A percentile compares a stretch with the other conserved stretches of the same genome.
Evolutionary conservation across 1,140 invertebrate genomes (phyloP).

Genomic region (Plectus sambesii): DNA sequence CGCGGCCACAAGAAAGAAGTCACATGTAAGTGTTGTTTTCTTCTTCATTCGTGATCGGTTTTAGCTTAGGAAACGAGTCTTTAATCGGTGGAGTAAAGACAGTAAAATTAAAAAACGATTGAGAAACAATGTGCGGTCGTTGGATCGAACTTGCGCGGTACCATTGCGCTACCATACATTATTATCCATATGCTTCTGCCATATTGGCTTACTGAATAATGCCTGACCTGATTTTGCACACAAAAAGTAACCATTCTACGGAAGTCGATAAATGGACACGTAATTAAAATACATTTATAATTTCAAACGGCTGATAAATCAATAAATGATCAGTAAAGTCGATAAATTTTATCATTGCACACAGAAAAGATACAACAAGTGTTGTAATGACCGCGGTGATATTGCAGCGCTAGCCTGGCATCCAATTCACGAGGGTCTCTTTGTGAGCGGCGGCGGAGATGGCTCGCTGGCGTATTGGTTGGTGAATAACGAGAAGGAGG

Average conservation of each 20-base stretch:
- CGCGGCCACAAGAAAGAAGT: constrained; percentile 97
- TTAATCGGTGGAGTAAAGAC: neutral
- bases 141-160: too few species aligned
- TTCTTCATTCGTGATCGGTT: constrained; percentile 14
- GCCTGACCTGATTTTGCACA: too few species aligned
- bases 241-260: too few species aligned
- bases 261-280: too few species aligned
- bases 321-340: constrained; percentile 21
- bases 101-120: neutral
- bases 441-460: constrained; percentile 91
- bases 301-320: constrained; percentile 24
- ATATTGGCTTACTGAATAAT: too few species aligned
- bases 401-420: constrained; percentile 47
- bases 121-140: constrained; percentile 5
- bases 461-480: constrained; percentile 96
- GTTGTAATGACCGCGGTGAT: constrained; percentile 1
- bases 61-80: too few species aligned
- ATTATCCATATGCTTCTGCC: too few species aligned
- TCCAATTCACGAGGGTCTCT: constrained; percentile 85
- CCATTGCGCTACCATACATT: too few species aligned
- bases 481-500: constrained; percentile 77
- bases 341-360: constrained; percentile 13
- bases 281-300: constrained; percentile 5
- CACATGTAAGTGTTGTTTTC: constrained; percentile 55
- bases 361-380: neutral